Evolutionary conservation across 2,797 vertebrate genomes (phyloP).

Genomic region (Artibeus jamaicensis): DNA sequence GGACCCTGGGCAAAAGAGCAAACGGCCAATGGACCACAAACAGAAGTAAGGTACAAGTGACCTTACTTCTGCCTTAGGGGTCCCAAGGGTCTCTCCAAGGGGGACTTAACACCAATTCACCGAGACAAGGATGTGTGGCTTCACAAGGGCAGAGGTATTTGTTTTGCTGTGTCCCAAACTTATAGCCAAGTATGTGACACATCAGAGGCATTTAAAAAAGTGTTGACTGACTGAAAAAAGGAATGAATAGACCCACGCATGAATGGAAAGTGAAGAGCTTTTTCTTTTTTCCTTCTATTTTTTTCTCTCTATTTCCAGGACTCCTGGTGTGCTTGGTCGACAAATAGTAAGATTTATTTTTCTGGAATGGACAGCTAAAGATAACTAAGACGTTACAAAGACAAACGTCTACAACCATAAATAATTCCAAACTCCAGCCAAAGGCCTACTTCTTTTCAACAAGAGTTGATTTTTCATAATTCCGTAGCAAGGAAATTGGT

Average conservation of each 20-base stretch:
- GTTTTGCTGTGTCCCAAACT: background rate
- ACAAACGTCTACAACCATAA: background rate
- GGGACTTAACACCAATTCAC: background rate
- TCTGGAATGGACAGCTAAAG: background rate
- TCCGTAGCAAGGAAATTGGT: background rate
- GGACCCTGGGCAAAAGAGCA: background rate
- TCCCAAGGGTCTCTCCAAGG: background rate
- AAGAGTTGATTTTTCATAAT: conserved; percentile 19
- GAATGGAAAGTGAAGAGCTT: background rate
- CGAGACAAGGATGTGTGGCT: background rate
- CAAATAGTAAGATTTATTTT: background rate
- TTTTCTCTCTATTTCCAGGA: background rate
- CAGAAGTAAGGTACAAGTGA: background rate
- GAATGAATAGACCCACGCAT: background rate
- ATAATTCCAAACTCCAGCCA: background rate
- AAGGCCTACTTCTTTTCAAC: background rate
- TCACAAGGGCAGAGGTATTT: background rate
- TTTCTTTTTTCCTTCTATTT: background rate
- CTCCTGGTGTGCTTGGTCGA: background rate
- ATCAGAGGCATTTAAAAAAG: background rate
- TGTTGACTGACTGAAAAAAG: background rate
- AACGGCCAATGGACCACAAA: background rate
- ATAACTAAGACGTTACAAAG: conserved; percentile 10
- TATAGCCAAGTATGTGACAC: background rate
- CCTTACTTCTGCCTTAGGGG: background rate